Percentiles rank a stretch among this genome's conserved stretches.
phyloP scores from a whole-genome alignment of 2,113 vertebrate genomes.

The Elephas maximus region DNA sequence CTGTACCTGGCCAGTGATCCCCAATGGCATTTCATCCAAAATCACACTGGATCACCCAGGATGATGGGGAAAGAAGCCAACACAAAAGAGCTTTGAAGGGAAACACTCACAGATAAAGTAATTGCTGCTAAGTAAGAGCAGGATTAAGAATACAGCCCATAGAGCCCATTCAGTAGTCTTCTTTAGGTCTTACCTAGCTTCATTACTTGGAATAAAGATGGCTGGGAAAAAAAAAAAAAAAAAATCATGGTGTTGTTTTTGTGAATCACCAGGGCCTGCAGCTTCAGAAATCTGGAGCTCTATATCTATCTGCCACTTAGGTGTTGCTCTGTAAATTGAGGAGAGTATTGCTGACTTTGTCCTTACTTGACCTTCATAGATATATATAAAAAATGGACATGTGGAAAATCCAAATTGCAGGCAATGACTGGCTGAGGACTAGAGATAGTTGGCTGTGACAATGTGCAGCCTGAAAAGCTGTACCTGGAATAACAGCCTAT shows the following conservation, averaged over 20 bases:
- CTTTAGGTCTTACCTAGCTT: neutral
- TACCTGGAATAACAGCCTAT: neutral
- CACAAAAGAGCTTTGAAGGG: neutral
- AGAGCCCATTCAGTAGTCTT: neutral
- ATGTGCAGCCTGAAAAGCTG: neutral
- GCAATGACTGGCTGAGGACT: neutral
- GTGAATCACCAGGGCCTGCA: neutral
- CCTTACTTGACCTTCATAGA: neutral
- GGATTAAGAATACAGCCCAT: slow-evolving; percentile 13
- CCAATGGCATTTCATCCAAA: neutral
- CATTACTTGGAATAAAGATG: slow-evolving; percentile 30
- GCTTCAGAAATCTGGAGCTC: neutral
- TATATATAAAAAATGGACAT: no score
- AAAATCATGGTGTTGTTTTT: neutral
- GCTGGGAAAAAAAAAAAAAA: neutral
- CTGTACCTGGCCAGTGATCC: neutral
- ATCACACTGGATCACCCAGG: neutral
- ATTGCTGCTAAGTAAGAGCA: slow-evolving; percentile 12
- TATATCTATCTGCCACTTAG: neutral
- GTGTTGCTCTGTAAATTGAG: neutral
- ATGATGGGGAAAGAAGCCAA: neutral
- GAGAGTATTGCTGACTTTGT: neutral
- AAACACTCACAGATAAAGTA: slow-evolving; percentile 2
- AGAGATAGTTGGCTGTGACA: neutral
- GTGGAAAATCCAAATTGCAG: neutral